Evolutionary conservation across 2,888 invertebrate genomes (phyloP), one percentile per base, ranked within the genome.

Genomic region (Sepiola atlantica): DNA sequence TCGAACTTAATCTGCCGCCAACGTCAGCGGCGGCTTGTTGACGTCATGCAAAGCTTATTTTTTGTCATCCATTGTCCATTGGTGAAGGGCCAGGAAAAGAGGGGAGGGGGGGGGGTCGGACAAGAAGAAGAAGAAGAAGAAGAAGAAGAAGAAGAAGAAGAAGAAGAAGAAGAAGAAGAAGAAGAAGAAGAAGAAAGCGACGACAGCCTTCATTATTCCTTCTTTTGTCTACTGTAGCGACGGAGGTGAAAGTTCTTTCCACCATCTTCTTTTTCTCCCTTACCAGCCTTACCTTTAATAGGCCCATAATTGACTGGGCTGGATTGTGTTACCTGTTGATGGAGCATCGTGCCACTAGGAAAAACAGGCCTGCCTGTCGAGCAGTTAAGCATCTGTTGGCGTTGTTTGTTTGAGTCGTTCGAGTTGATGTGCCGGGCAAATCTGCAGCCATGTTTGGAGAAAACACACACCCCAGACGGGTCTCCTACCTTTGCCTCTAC

Each of bases 331-430:
- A 92, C 92, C 92, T 92, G 92, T 92, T 77, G 77, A 77, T 77
- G n/a, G 77, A 77, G n/a, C n/a, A n/a, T 32, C 55, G 28, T 55
- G 92, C 45, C 55, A 92, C 54, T 55, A 4, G 92, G 54, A 32
- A 92, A 92, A 54, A 92, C 45, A 45, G 45, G 45, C 55, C 54
- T 92, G 35, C 28, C 45, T n/a, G 92, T 45, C 28, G 45, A 35
- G 55, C 92, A 55, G 45, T 45, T 92, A 32, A 92, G 54, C 92
- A 92, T 55, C 92, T 92, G 92, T 92, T 55, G 92, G 45, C 92
- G 92, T 92, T 92, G 92, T 92, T 92, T 45, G 55, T 92, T 92
- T 92, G 92, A 92, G 92, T 92, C 92, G 92, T 54, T 92, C 32
- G 45, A 92, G 45, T n/a, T 92, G 45, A 45, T 92, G 92, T 55